Conservation (phyloP, 35 echinoderm and acorn worm genomes). For the Anneissia japonica region DNA sequence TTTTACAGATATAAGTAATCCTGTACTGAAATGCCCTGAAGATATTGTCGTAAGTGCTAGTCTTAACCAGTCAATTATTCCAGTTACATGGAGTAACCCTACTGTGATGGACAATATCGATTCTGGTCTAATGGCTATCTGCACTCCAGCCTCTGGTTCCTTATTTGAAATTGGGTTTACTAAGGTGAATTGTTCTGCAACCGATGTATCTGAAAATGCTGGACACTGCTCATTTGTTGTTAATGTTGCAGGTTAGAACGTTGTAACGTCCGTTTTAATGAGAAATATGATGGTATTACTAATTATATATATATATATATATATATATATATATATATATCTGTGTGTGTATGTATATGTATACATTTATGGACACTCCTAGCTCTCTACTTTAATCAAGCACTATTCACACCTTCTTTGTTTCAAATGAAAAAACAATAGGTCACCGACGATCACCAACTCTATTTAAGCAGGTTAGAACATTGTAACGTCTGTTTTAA, state of each 20-base stretch:
- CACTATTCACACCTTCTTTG: too few species aligned
- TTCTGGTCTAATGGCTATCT: background rate
- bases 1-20: background rate
- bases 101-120: background rate
- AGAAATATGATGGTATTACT: too few species aligned
- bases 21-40: background rate
- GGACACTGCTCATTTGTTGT: conserved; percentile 13
- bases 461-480: too few species aligned
- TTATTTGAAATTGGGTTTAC: background rate
- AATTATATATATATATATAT: too few species aligned
- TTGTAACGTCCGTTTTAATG: too few species aligned
- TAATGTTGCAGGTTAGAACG: conserved; percentile 2
- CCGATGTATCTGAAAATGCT: conserved; percentile 5
- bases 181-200: conserved; percentile 10
- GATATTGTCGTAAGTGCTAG: background rate
- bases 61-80: background rate
- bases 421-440: too few species aligned
- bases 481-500: too few species aligned
- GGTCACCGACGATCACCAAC: too few species aligned
- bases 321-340: too few species aligned
- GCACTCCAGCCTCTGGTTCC: background rate
- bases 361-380: too few species aligned
- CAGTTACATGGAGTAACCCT: background rate
- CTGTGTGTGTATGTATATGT: too few species aligned
- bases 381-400: too few species aligned